Base-by-base conservation (phyloP, 1,140 invertebrate genomes). In the Bathynomus jamesi region DNA sequence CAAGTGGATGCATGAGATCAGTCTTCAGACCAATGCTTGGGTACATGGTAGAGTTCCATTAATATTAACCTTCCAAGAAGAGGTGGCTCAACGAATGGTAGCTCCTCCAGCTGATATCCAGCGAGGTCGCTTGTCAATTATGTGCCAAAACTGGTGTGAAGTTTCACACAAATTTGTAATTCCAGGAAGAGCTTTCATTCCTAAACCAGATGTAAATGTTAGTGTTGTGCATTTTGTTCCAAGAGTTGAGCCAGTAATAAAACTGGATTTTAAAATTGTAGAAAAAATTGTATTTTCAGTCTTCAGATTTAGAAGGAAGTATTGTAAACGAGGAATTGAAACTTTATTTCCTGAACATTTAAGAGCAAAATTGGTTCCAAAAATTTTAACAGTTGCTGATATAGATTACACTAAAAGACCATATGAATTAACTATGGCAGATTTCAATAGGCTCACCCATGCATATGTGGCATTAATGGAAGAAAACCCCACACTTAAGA, bases 11-110 rank as follows among this genome's bases (percentile, higher is more conserved):
- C 83, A 89, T 60, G 87, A 88, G 78, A 92, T 99, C 69, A 91
- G 92, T 5, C 83, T 88, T 64, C 85, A 85, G 78, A 79, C 76
- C 13, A 92, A 91, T 28, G 87, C 91, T 2, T 99, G 96, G 91
- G 79, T 82, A 0, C 90, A 89, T 82, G 95, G 95, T 0, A 85
- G 97, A 73, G 88, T 91, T 3, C 86, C 86, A 76, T 88, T 99
- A 87, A 95, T 94, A 0, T 83, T 99, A 53, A 99, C 96, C 17
- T 99, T 99, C 85, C 98, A 99, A 84, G 91, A 71, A 80, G 92
- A 95, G 86, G 91, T 95, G 0, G 94, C 91, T 1, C 89, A 97
- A 81, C 86, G 97, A 80, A 92, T 99, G 81, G 87, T 90, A 24
- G 93, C 95, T 13, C 81, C 82, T 0, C 83, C 87, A 3, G 79